Base-by-base conservation (phyloP, 2,113 vertebrate genomes). In the Petaurus breviceps region DNA sequence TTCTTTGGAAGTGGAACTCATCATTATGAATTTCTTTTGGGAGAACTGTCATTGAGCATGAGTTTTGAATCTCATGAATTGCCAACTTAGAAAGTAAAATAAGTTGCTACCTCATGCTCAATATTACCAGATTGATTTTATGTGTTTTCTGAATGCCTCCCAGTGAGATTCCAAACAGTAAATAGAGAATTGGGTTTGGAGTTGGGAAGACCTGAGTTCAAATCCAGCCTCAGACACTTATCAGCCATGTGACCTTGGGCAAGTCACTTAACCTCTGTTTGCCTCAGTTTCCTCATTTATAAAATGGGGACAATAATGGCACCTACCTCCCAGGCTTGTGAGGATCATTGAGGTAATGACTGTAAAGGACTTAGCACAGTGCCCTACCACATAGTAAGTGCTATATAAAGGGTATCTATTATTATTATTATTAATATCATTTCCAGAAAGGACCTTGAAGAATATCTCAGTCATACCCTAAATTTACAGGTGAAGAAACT, bases 1-100 rank as follows among this genome's bases (percentile, higher is more conserved):
- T 84, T 90, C 9, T 89, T 11, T 24, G 84, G 84, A 26, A 49
- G 6, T 25, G 6, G 2, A 43, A 77, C 16, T 43, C 6, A 77
- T 77, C 14, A 43, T 22, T 43, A 43, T 77, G n/a, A 25, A 84
- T 43, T 89, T 96, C n/a, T 95, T 10, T 96, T 90, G 25, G 92
- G 31, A 94, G 19, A 54, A 94, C n/a, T 55, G n/a, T 12, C 50
- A 8, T 22, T 90, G 0, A 91, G 93, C 12, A 77, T 95, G 3
- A 95, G 1, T 8, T 46, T 37, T 91, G 19, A 28, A 90, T 22
- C 89, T 94, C 37, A 90, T 55, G 25, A 84, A 92, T 77, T 51
- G 6, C 28, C 54, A 53, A 93, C 52, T 92, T 92, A 53, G 51
- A 94, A 95, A 90, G 10, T 92, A 91, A 94, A 92, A 91, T 53